Evolutionary conservation across 2,797 vertebrate genomes (phyloP).

Genomic region (Liparis tanakae): DNA sequence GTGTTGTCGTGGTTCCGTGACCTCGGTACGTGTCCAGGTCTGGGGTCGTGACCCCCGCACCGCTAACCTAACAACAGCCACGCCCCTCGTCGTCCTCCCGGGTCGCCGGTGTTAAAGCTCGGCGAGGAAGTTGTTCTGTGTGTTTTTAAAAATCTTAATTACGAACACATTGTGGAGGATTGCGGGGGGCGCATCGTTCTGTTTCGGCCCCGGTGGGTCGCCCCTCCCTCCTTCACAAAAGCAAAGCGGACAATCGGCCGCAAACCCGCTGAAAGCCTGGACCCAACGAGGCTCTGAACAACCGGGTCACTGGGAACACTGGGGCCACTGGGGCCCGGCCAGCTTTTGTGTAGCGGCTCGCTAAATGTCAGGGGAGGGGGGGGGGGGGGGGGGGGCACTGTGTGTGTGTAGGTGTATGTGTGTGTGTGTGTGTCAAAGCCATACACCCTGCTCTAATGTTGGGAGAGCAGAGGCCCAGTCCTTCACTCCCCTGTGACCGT

Average conservation of each 20-base stretch:
- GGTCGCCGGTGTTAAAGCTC: neutral
- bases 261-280: slow-evolving; percentile 52
- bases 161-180: slow-evolving; percentile 10
- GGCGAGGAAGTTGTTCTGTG: neutral
- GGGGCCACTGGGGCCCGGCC: slow-evolving; percentile 64
- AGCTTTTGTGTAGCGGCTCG: slow-evolving; percentile 72
- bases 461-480: slow-evolving; percentile 70
- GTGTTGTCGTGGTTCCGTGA: neutral
- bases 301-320: slow-evolving; percentile 76
- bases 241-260: slow-evolving; percentile 25
- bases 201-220: neutral
- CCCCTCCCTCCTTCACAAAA: slow-evolving; percentile 42
- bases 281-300: slow-evolving; percentile 60
- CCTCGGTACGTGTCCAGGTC: neutral
- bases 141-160: neutral
- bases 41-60: neutral
- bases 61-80: neutral
- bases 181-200: no score
- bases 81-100: no score
- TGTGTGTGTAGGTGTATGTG: slow-evolving; percentile 35
- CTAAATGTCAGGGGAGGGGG: slow-evolving; percentile 53
- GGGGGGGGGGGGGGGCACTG: slow-evolving; percentile 31
- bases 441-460: slow-evolving; percentile 71
- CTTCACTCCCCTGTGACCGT: slow-evolving; percentile 74
- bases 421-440: slow-evolving; percentile 68